Evolutionary conservation across 1,140 invertebrate species (phyloP).

Genomic region (Lepeophtheirus salmonis): DNA sequence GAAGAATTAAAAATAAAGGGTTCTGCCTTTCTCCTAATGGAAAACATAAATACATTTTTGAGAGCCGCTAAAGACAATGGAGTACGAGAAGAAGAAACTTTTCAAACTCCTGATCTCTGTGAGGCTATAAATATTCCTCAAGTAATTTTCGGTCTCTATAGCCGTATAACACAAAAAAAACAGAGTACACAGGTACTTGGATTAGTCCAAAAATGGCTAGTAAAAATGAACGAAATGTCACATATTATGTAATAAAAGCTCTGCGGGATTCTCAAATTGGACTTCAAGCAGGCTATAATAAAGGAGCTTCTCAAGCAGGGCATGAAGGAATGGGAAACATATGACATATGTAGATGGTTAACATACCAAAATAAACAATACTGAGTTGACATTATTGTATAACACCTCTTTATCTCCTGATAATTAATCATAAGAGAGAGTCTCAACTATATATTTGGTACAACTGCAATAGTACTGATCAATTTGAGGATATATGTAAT

Average conservation of each 20-base stretch:
- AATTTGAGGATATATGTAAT: too few species aligned
- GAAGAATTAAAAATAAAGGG: slow-evolving; percentile 88
- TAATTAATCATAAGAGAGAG: too few species aligned
- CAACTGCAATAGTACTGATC: too few species aligned
- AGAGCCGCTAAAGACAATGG: slow-evolving; percentile 79
- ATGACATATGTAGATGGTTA: slow-evolving; percentile 80
- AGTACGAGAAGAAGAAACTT: slow-evolving; percentile 85
- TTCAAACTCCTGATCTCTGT: slow-evolving; percentile 94
- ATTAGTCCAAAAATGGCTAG: slow-evolving; percentile 88
- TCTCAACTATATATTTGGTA: too few species aligned
- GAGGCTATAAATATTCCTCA: slow-evolving; percentile 88
- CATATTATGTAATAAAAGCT: slow-evolving; percentile 77
- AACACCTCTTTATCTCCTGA: too few species aligned
- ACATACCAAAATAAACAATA: too few species aligned
- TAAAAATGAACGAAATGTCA: slow-evolving; percentile 75
- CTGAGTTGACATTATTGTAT: too few species aligned
- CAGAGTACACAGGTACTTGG: slow-evolving; percentile 68
- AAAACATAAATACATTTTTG: slow-evolving; percentile 64
- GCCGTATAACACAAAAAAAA: slow-evolving; percentile 71
- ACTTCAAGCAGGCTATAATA: slow-evolving; percentile 39
- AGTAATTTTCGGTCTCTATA: slow-evolving; percentile 76
- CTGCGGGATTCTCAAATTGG: slow-evolving; percentile 63
- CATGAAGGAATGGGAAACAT: slow-evolving; percentile 81
- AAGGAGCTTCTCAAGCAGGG: slow-evolving; percentile 59
- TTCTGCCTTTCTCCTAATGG: slow-evolving; percentile 94